A percentile compares a stretch with the other conserved stretches of the same genome.
Conservation (phyloP, 2,888 invertebrate genomes). For the Pheosia gnoma region DNA sequence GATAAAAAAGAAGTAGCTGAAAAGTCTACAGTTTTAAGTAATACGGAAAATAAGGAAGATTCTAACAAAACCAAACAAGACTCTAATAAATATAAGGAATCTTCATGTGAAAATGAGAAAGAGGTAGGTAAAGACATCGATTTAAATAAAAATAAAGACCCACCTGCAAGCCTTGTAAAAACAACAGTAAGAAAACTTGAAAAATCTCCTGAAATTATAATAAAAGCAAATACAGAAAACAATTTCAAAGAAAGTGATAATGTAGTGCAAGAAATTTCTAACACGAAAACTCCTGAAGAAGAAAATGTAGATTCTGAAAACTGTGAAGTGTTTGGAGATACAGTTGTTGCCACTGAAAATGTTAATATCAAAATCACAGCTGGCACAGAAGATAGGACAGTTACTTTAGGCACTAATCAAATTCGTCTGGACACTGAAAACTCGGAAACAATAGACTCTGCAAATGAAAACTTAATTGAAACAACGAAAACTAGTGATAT, state of each 20-base stretch:
- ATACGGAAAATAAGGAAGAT: constrained; percentile 3
- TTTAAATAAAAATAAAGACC: not conserved
- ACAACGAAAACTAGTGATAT: not conserved
- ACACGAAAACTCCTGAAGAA: not conserved
- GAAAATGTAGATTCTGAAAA: constrained; percentile 4
- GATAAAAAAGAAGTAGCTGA: constrained; percentile 11
- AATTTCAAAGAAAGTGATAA: not conserved
- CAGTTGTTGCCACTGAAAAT: not conserved
- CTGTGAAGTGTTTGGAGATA: not conserved
- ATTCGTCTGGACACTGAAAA: not conserved
- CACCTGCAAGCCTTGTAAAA: not conserved
- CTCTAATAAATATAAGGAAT: too few relatives aligned
- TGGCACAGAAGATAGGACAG: not conserved
- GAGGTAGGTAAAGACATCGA: not conserved
- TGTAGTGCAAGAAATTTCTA: not conserved
- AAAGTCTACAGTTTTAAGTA: constrained; percentile 6
- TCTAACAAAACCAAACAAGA: not conserved
- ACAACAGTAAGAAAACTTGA: not conserved
- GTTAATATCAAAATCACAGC: not conserved
- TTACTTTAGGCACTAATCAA: not conserved
- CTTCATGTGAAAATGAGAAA: not conserved
- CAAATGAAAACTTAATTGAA: not conserved
- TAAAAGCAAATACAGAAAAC: not conserved
- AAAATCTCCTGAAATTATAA: not conserved
- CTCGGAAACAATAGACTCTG: not conserved